Conservation (phyloP, 2,797 vertebrate genomes). For the Aldrovandia affinis region DNA sequence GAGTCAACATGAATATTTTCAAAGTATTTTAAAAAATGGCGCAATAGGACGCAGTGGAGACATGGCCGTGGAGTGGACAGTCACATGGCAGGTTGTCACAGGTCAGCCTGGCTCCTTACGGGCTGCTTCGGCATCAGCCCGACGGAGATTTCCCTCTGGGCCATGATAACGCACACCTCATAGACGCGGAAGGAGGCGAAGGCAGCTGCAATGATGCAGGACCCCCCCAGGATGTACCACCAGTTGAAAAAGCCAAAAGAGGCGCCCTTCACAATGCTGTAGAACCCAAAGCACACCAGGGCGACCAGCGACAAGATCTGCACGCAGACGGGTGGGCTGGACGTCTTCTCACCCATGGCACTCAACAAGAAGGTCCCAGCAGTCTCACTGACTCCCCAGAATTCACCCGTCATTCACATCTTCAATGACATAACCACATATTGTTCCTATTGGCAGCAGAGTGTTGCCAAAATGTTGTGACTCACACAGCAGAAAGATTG, state of each 20-base stretch:
- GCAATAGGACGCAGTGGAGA: background rate
- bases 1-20: background rate
- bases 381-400: background rate
- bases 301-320: conserved; percentile 61
- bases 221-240: conserved; percentile 67
- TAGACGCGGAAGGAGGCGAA: conserved; percentile 64
- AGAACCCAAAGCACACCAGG: conserved; percentile 61
- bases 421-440: background rate
- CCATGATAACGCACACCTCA: conserved; percentile 57
- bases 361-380: background rate
- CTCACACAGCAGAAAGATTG: background rate
- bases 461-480: background rate
- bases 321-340: conserved; percentile 57
- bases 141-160: conserved; percentile 44
- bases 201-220: conserved; percentile 58
- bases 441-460: background rate
- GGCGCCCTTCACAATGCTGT: conserved; percentile 61
- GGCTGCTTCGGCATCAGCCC: conserved; percentile 9
- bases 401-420: background rate
- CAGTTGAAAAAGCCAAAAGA: conserved; percentile 65
- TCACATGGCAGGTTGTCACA: background rate
- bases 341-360: conserved; percentile 54
- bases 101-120: background rate
- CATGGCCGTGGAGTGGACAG: background rate
- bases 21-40: background rate